These are phyloP conservation scores for Leptopilina boulardi DNA, from an alignment of 1,140 invertebrate genomes.

Conservation along the genomic window DNA sequence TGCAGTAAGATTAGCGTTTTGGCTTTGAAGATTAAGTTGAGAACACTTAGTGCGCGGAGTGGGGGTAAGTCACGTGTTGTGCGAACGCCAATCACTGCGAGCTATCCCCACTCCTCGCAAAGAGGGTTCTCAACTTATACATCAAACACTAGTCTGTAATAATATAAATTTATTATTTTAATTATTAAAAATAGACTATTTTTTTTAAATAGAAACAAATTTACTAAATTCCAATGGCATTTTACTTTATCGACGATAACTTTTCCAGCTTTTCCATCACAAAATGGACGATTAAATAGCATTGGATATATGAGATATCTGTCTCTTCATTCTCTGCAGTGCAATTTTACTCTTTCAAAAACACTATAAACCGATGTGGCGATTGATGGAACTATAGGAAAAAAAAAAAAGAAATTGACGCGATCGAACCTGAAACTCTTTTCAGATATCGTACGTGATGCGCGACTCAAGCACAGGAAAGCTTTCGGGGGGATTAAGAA, in stretches of 20 bases:
- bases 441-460: conserved; percentile 36
- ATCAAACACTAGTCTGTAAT: too few relatives aligned
- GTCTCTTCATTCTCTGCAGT: neutral
- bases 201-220: too few relatives aligned
- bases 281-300: neutral
- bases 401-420: neutral
- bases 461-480: conserved; percentile 72
- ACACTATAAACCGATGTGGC: conserved; percentile 50
- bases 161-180: too few relatives aligned
- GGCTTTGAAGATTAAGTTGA: too few relatives aligned
- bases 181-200: too few relatives aligned
- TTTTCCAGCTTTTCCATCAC: neutral
- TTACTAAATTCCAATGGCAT: too few relatives aligned
- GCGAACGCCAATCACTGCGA: too few relatives aligned
- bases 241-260: neutral
- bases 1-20: too few relatives aligned
- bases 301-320: neutral
- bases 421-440: conserved; percentile 27
- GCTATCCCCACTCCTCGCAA: too few relatives aligned
- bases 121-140: too few relatives aligned
- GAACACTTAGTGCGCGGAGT: too few relatives aligned
- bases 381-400: conserved; percentile 45
- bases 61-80: too few relatives aligned
- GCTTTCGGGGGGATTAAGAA: conserved; percentile 56
- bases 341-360: neutral